phyloP scores from a whole-genome alignment of 1,140 invertebrate genomes.

The Harpegnathos saltator region DNA sequence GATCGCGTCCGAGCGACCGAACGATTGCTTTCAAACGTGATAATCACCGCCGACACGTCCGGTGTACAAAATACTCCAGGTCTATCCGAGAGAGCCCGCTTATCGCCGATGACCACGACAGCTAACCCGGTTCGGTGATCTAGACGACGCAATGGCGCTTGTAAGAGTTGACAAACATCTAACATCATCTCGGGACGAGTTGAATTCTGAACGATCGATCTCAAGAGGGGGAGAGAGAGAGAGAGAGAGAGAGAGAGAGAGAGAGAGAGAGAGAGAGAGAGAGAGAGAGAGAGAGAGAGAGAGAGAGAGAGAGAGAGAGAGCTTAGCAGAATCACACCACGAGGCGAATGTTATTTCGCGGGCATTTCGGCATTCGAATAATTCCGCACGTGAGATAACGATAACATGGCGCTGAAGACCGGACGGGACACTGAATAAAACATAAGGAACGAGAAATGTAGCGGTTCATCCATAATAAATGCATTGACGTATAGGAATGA shows the following conservation, averaged over 20 bases:
- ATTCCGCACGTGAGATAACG: background rate
- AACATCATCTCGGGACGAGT: background rate
- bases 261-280: too few relatives aligned
- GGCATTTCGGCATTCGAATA: background rate
- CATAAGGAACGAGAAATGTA: slow-evolving; percentile 25
- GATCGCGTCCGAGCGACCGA: slow-evolving; percentile 8
- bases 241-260: too few relatives aligned
- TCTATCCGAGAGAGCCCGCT: background rate
- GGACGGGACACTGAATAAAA: slow-evolving; percentile 21
- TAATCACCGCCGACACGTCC: background rate
- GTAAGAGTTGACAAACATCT: background rate
- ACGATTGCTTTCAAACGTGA: slow-evolving; percentile 10
- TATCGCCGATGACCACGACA: background rate
- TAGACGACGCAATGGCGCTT: background rate
- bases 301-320: too few relatives aligned
- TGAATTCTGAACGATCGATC: background rate
- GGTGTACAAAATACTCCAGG: background rate
- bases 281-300: too few relatives aligned
- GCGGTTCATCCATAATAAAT: slow-evolving; percentile 13
- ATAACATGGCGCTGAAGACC: background rate
- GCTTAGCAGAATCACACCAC: background rate
- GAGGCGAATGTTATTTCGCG: background rate
- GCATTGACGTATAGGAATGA: slow-evolving; percentile 17
- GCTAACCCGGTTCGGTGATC: background rate
- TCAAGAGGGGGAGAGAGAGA: too few relatives aligned